Evolutionary conservation across 2,113 vertebrate genomes (phyloP).

Genomic region (Scolopax mira): DNA sequence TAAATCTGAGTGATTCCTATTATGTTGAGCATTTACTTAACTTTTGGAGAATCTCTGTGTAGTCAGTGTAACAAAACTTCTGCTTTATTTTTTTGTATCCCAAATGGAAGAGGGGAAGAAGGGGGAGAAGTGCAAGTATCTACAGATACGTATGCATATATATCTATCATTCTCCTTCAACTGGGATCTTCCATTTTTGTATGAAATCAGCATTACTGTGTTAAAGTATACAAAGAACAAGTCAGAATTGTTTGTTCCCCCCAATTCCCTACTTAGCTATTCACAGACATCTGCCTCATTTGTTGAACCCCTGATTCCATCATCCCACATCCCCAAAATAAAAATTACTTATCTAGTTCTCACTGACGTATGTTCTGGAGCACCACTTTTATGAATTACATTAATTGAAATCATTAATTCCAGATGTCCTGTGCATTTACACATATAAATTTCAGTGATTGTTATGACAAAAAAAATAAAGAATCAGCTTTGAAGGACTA

Average conservation of each 20-base stretch:
- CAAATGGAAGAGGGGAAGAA: neutral
- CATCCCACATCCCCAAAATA: neutral
- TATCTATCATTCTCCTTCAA: neutral
- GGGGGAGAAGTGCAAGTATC: neutral
- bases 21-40: neutral
- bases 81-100: neutral
- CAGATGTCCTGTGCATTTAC: constrained; percentile 37
- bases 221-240: neutral
- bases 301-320: neutral
- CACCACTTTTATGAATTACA: neutral
- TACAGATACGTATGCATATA: neutral
- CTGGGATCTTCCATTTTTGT: neutral
- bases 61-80: neutral
- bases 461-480: neutral
- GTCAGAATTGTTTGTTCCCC: neutral
- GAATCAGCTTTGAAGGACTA: neutral
- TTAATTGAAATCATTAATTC: constrained; percentile 35
- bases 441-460: constrained; percentile 23
- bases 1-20: constrained; percentile 9
- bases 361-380: neutral
- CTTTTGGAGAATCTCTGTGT: neutral
- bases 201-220: neutral
- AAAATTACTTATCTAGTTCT: neutral
- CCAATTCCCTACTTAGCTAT: neutral
- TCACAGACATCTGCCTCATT: neutral